phyloP scores from a whole-genome alignment of 2,113 vertebrate species.

The Pteropus alecto region DNA sequence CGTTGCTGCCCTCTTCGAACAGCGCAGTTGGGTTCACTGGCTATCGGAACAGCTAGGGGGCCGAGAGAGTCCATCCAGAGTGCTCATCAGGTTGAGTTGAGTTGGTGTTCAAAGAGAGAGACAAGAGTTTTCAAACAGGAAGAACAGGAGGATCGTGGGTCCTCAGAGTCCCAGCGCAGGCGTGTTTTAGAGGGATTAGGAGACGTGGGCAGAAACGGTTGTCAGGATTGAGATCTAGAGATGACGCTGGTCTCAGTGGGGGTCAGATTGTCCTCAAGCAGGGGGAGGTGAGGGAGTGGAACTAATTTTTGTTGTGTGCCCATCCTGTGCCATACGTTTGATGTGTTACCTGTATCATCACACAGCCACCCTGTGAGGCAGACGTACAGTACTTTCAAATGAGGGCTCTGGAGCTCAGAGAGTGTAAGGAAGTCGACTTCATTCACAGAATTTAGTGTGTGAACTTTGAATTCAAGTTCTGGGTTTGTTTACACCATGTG shows the following conservation, averaged over 20 bases:
- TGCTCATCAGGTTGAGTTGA: no score
- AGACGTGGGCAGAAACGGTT: neutral
- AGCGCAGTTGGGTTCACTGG: no score
- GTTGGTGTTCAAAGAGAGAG: neutral
- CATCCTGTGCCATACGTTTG: neutral
- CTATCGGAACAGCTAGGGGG: no score
- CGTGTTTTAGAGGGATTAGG: neutral
- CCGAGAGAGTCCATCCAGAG: no score
- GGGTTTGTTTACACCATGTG: neutral
- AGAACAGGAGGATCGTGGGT: neutral
- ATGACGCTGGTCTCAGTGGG: rapidly evolving
- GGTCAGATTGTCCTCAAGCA: neutral
- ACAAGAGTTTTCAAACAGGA: neutral
- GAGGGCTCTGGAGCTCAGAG: neutral
- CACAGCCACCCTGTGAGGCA: neutral
- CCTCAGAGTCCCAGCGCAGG: neutral
- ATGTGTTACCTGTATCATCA: neutral
- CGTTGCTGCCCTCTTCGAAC: no score
- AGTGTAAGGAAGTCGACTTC: neutral
- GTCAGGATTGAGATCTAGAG: neutral
- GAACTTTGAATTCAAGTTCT: neutral
- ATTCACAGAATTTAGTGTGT: neutral
- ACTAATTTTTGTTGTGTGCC: neutral
- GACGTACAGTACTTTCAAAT: neutral
- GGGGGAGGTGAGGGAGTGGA: neutral